A percentile compares a stretch with the other conserved stretches of the same genome.
phyloP scores from a whole-genome alignment of 2,113 vertebrate species.

The mouse (Mus musculus) region GRCm39 chr11:12366001-12366500 shows the following conservation, averaged over 20 bases:
- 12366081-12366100: not conserved
- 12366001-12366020: not conserved
- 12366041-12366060: not conserved
- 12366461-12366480: not conserved
- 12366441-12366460: not conserved
- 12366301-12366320: not conserved
- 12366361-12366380: not conserved
- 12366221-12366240: not conserved
- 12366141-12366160: not conserved
- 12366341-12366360: not conserved
- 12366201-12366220: not conserved
- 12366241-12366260: not conserved
- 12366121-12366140: not conserved
- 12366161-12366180: not conserved
- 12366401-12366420: not conserved
- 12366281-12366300: not conserved
- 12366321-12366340: not conserved
- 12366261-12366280: not conserved
- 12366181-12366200: not conserved
- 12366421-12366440: not conserved
- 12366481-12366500: not conserved
- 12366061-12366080: not conserved
- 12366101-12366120: not conserved
- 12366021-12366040: not conserved
- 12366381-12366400: rapidly evolving